Evolutionary conservation across 2,888 invertebrate genomes (phyloP), one percentile per base, ranked within the genome.

Genomic region (Pachycephus smyrnensis): DNA sequence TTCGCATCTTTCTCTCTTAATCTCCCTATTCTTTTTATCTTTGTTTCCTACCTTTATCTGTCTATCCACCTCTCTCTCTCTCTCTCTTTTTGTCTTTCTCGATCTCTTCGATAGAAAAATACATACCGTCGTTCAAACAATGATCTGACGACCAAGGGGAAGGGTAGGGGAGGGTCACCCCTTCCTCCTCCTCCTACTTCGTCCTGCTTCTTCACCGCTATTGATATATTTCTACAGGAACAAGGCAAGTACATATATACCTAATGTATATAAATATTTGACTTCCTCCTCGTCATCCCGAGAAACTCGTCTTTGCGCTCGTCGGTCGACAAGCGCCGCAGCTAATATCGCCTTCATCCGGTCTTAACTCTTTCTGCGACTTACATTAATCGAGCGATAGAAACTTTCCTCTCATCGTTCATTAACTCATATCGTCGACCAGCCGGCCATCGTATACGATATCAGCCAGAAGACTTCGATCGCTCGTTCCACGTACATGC

Each of bases 381-480:
- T 55, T 23, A 9, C 15, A 55, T 87, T 86, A 87, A 88, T 88
- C 85, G 85, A 85, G 83, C 84, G 86, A 84, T 88, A 86, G 86
- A 86, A 88, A 89, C 84, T 88, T 88, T 89, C 86, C 88, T 88
- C 84, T 82, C 83, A 84, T 84, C 84, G 83, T 85, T 87, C 86
- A 84, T 86, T 87, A 86, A 84, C 83, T 82, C 84, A 4, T 85
- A 85, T 88, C 83, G 81, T 80, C 84, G 83, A 80, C 82, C 83
- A 82, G 83, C 85, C 84, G 84, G 87, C 86, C 88, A 85, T 85
- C 87, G 81, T 55, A 55, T 55, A n/a, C 55, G 55, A 23, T 55
- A 55, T 23, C 55, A 55, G 55, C 55, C 23, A 23, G 55, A 55
- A 55, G 55, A 55, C 55, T 55, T 55, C 23, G 55, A 55, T 55